Conservation (phyloP, 2,797 vertebrate genomes). For the Ctenopoma kingsleyae region DNA sequence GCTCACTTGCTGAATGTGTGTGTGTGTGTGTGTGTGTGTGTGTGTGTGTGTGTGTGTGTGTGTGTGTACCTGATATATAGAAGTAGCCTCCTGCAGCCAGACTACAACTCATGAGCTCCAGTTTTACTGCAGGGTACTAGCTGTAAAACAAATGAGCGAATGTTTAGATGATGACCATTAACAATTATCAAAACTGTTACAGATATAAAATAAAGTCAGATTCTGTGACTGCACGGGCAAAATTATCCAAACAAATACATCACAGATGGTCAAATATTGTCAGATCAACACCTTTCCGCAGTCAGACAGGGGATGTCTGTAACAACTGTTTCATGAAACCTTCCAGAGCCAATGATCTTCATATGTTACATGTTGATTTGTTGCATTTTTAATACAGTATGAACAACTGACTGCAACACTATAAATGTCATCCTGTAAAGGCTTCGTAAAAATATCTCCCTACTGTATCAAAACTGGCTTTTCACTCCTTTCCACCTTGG, state of each 20-base stretch:
- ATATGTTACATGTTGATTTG: too few species aligned
- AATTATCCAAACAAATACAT: not conserved
- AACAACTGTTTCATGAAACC: too few species aligned
- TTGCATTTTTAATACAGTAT: too few species aligned
- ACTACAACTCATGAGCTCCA: not conserved
- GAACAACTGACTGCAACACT: too few species aligned
- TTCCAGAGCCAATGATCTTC: too few species aligned
- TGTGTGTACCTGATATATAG: not conserved
- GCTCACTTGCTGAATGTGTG: slow-evolving; percentile 64
- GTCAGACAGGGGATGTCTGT: too few species aligned
- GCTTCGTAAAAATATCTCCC: too few species aligned
- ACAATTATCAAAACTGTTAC: not conserved
- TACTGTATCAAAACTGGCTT: too few species aligned
- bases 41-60: not conserved
- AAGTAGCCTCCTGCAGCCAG: not conserved
- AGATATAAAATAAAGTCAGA: not conserved
- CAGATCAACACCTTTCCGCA: too few species aligned
- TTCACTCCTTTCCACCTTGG: too few species aligned
- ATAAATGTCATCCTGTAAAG: too few species aligned
- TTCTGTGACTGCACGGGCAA: not conserved
- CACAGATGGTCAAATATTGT: too few species aligned
- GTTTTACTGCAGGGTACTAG: not conserved
- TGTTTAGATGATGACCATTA: not conserved
- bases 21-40: not conserved
- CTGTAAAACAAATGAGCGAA: not conserved